Evolutionary conservation across 2,888 invertebrate genomes (phyloP), one percentile per base, ranked within the genome.

Genomic region (Temnothorax unifasciatus): DNA sequence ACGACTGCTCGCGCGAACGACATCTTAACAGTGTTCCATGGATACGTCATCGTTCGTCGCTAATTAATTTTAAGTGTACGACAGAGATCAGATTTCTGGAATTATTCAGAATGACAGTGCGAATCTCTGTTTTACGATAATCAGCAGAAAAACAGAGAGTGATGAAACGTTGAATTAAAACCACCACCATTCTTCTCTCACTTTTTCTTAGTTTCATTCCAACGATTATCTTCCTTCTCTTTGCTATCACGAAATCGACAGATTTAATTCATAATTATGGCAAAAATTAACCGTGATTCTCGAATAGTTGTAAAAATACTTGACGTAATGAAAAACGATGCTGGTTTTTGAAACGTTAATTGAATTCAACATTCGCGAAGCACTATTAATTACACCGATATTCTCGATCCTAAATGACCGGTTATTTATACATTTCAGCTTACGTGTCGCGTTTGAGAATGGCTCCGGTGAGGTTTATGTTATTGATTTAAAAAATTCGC

Each of bases 401-500:
- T 50, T 52, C 6, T 1, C 52, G 29, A 13, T 3, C 29, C n/a
- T 25, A 63, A 76, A 2, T 21, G 47, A 64, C 18, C 13, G 47
- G 13, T 81, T 81, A 50, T 71, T 81, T 47, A 59, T 47, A 59
- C 25, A 13, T 71, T 50, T 71, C n/a, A 71, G 6, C 21, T 71
- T 59, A 71, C 29, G 29, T 9, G n/a, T 69, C 21, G 15, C 21
- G 21, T 59, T 59, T 50, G n/a, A 59, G 59, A 81, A 61, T n/a
- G 21, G 59, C 71, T 34, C 25, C 34, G 21, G 21, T 47, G 57
- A 69, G 57, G 47, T 81, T 71, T 59, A 71, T 25, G 44, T 71
- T 61, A 61, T 81, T 47, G 73, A 81, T 81, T 81, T 71, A 81
- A 71, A 71, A 79, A 11, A 81, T 71, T 21, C 38, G 38, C 73